phyloP scores from a whole-genome alignment of 2,113 vertebrate species.

The Chlorodrepanis virens region DNA sequence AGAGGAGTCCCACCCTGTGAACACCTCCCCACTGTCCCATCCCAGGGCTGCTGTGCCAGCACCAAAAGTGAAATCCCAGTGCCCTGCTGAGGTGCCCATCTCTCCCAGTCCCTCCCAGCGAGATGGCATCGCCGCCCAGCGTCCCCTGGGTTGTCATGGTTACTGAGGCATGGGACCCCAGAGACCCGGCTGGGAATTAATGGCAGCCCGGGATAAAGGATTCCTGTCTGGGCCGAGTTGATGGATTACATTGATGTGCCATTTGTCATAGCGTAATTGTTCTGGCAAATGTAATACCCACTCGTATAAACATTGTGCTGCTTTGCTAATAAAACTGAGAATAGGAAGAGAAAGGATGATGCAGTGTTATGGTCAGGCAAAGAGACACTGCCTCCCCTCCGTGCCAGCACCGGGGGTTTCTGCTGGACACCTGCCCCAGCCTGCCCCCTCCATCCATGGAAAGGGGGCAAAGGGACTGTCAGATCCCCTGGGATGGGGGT shows the following conservation, averaged over 20 bases:
- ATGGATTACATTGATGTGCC: constrained; percentile 99
- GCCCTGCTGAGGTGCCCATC: constrained; percentile 73
- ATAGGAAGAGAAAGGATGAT: constrained; percentile 90
- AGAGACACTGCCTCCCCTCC: constrained; percentile 84
- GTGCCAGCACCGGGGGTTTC: constrained; percentile 11
- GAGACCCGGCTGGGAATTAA: constrained; percentile 91
- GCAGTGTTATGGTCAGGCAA: constrained; percentile 84
- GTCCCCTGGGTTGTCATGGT: constrained; percentile 93
- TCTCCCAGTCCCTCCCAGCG: constrained; percentile 80
- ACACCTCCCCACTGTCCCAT: rapidly evolving
- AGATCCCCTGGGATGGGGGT: rapidly evolving
- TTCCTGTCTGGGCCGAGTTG: constrained; percentile 94
- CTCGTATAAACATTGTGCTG: constrained; percentile 97
- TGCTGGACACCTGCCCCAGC: background rate
- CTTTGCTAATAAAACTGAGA: constrained; percentile 95
- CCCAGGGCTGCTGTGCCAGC: background rate
- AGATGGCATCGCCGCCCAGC: constrained; percentile 80
- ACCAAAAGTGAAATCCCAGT: constrained; percentile 82
- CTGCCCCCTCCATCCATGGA: background rate
- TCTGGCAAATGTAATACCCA: constrained; percentile 99
- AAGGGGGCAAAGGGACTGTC: rapidly evolving
- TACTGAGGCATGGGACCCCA: constrained; percentile 91
- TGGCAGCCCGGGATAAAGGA: constrained; percentile 94
- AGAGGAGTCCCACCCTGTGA: rapidly evolving
- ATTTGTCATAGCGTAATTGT: constrained; percentile 99